These are phyloP conservation scores for Cetoscarus ocellatus DNA, from an alignment of 2,797 vertebrate species.

Conservation along the genomic window DNA sequence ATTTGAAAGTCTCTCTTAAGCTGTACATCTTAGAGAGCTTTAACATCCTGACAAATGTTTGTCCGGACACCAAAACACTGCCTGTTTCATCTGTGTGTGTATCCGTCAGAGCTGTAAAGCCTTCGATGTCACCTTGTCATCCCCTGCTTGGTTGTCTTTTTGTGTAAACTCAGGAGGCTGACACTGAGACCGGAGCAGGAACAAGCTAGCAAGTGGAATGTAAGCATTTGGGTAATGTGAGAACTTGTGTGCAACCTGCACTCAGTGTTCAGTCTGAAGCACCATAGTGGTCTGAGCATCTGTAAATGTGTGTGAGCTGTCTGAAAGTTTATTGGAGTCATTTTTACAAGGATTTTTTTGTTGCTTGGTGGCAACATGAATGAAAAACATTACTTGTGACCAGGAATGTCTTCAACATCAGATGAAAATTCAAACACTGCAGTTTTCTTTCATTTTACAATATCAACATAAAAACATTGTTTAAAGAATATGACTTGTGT, in stretches of 20 bases:
- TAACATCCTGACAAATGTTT: constrained; percentile 33
- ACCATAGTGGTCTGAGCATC: constrained; percentile 43
- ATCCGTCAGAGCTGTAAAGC: constrained; percentile 57
- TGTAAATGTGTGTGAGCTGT: constrained; percentile 9
- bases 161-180: constrained; percentile 75
- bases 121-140: constrained; percentile 66
- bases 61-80: constrained; percentile 43
- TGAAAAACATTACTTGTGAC: constrained; percentile 26
- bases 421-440: constrained; percentile 21
- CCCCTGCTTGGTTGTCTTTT: constrained; percentile 49
- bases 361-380: constrained; percentile 41
- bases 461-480: neutral
- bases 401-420: neutral
- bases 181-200: constrained; percentile 52
- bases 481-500: constrained; percentile 11
- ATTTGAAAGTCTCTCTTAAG: constrained; percentile 6
- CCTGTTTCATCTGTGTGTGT: constrained; percentile 43
- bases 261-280: constrained; percentile 60
- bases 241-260: constrained; percentile 72
- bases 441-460: neutral
- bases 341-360: constrained; percentile 45
- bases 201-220: constrained; percentile 75
- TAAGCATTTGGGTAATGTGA: constrained; percentile 81
- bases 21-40: constrained; percentile 36
- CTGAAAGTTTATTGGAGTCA: constrained; percentile 36